Evolutionary conservation across 2,113 vertebrate species (phyloP).

Genomic region (Hippolais icterina): DNA sequence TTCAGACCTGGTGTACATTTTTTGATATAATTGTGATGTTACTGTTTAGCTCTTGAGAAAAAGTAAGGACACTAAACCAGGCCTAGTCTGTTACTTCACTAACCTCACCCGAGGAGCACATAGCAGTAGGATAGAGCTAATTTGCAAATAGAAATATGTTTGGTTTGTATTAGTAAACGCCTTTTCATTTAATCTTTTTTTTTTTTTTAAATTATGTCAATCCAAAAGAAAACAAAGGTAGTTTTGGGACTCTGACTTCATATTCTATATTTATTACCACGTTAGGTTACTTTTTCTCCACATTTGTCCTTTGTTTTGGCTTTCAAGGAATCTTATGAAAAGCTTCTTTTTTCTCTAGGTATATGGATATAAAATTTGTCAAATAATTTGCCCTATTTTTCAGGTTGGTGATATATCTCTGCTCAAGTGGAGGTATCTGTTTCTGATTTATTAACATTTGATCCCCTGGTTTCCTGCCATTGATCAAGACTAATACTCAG

Average conservation of each 20-base stretch:
- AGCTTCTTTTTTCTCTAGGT: slow-evolving; percentile 9
- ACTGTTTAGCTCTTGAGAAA: background rate
- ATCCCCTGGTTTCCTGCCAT: slow-evolving; percentile 96
- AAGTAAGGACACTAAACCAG: background rate
- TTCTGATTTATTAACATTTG: slow-evolving; percentile 95
- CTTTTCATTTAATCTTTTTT: background rate
- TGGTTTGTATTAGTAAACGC: background rate
- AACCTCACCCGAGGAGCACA: background rate
- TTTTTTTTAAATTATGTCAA: background rate
- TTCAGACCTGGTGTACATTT: background rate
- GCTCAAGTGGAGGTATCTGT: slow-evolving; percentile 82
- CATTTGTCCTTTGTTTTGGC: slow-evolving; percentile 1
- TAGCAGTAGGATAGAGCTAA: background rate
- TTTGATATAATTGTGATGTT: background rate
- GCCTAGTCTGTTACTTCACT: background rate
- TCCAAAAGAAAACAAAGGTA: background rate
- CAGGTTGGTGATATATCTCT: slow-evolving; percentile 75
- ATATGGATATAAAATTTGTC: slow-evolving; percentile 65
- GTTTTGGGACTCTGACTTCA: background rate
- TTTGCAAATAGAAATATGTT: background rate
- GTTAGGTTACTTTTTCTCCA: background rate
- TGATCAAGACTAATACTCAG: slow-evolving; percentile 91
- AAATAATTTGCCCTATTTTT: slow-evolving; percentile 79
- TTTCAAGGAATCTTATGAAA: slow-evolving; percentile 9
- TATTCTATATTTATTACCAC: background rate